Evolutionary conservation across 2,113 vertebrate species (phyloP).

Genomic region (Pan troglodytes): DNA sequence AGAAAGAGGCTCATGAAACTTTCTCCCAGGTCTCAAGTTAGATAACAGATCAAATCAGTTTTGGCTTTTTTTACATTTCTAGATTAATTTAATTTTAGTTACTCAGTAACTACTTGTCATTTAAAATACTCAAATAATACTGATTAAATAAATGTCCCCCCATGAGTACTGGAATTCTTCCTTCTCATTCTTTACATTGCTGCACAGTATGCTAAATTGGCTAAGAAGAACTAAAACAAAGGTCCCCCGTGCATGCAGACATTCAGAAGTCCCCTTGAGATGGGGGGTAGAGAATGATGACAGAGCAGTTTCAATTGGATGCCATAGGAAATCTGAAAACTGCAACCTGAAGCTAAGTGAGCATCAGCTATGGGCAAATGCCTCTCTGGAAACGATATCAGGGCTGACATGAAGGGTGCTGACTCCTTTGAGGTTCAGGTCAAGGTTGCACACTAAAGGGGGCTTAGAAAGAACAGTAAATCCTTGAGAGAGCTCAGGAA

Average conservation of each 20-base stretch:
- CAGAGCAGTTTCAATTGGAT: not conserved
- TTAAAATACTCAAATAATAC: constrained; percentile 29
- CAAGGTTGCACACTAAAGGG: not conserved
- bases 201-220: not conserved
- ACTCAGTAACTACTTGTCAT: not conserved
- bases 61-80: not conserved
- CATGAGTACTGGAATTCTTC: not conserved
- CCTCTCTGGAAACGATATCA: not conserved
- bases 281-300: not conserved
- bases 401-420: not conserved
- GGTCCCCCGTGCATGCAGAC: not conserved
- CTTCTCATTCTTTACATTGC: not conserved
- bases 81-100: constrained; percentile 16
- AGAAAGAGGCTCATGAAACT: not conserved
- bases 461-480: not conserved
- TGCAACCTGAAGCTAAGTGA: not conserved
- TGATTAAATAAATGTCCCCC: not conserved
- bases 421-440: not conserved
- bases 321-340: not conserved
- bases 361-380: not conserved
- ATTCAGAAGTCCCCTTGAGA: not conserved
- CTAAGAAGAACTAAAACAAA: constrained; percentile 1
- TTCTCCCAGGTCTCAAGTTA: not conserved
- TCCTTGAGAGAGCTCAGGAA: not conserved
- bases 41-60: not conserved